These are phyloP conservation scores for Ianthella basta DNA, from an alignment of 37 sponge, comb jelly and placozoan genomes.

Conservation along the genomic window DNA sequence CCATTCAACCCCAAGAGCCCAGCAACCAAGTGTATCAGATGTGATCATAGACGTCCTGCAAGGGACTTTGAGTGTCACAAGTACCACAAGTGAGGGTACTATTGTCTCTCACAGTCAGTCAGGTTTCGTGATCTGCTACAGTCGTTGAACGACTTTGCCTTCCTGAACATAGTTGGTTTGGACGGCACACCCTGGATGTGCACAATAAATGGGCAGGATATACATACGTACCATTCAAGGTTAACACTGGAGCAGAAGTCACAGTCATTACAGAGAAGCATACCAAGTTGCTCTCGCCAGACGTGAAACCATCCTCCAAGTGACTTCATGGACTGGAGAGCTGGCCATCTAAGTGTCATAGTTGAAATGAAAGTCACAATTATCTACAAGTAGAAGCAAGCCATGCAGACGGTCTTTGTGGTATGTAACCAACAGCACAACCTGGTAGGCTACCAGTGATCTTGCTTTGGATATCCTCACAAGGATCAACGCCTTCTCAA, in stretches of 20 bases:
- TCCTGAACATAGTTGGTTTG: constrained; percentile 2
- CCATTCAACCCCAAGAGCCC: neutral
- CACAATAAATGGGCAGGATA: constrained; percentile 5
- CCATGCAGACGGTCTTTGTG: constrained; percentile 33
- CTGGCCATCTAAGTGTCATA: constrained; percentile 15
- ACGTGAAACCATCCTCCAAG: constrained; percentile 23
- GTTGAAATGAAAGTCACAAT: constrained; percentile 25
- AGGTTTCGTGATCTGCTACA: neutral
- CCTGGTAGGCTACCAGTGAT: constrained; percentile 46
- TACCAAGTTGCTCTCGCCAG: neutral
- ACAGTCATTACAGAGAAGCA: constrained; percentile 26
- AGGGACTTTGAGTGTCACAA: constrained; percentile 32
- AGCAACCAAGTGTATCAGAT: neutral
- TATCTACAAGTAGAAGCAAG: constrained; percentile 4
- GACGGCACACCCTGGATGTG: constrained; percentile 2
- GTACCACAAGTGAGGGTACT: constrained; percentile 44
- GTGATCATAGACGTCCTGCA: neutral
- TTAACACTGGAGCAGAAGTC: constrained; percentile 52
- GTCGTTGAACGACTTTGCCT: constrained; percentile 20
- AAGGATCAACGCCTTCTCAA: neutral
- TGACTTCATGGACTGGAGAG: constrained; percentile 34
- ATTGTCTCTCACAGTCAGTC: constrained; percentile 35
- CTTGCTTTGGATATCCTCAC: constrained; percentile 31
- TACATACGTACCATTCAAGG: constrained; percentile 51
- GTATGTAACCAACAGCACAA: constrained; percentile 25